A percentile compares a stretch with the other conserved stretches of the same genome.
phyloP scores from a whole-genome alignment of 1,140 invertebrate genomes.

The Pogonognathellus flavescens region DNA sequence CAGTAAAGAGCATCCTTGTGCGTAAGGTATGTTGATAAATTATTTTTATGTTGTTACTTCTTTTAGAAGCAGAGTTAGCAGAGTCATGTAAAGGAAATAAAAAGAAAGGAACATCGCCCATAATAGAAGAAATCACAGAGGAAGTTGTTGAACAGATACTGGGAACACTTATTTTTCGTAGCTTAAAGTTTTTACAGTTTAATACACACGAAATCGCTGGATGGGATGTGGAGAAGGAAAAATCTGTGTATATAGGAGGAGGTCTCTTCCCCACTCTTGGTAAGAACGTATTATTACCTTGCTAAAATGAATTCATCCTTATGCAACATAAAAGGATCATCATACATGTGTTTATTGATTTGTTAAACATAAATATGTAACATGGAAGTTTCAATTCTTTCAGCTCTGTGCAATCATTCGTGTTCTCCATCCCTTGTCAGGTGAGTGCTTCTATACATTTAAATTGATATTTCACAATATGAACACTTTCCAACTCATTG shows the following conservation, averaged over 20 bases:
- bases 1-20: too few relatives aligned
- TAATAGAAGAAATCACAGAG: background rate
- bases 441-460: constrained; percentile 70
- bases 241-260: constrained; percentile 77
- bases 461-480: background rate
- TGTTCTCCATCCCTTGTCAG: constrained; percentile 90
- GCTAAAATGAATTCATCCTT: too few relatives aligned
- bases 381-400: constrained; percentile 68
- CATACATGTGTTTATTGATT: too few relatives aligned
- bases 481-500: too few relatives aligned
- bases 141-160: constrained; percentile 69
- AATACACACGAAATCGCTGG: constrained; percentile 93
- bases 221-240: constrained; percentile 63
- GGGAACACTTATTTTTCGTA: constrained; percentile 81
- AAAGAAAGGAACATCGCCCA: background rate
- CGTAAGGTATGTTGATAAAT: too few relatives aligned
- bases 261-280: constrained; percentile 83
- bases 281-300: background rate
- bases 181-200: constrained; percentile 89
- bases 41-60: background rate
- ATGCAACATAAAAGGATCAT: too few relatives aligned
- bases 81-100: background rate
- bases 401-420: constrained; percentile 91
- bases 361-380: too few relatives aligned
- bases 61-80: background rate